Evolutionary conservation across 2,113 vertebrate genomes (phyloP), one percentile per base, ranked within the genome.

Genomic region (Rutilus rutilus): DNA sequence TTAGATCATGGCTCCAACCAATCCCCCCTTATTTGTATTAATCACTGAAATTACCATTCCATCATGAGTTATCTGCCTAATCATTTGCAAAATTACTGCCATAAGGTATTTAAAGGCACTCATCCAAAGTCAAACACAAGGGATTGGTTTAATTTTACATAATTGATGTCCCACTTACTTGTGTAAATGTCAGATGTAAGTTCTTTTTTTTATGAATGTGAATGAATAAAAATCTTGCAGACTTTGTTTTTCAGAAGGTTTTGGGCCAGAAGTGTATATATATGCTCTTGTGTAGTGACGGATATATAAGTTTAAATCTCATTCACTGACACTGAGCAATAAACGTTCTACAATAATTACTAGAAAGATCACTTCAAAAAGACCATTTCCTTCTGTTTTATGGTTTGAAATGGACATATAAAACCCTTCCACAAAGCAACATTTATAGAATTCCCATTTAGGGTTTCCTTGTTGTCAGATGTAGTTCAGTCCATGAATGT

Each of bases 121-220:
- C 50, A 77, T 77, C 45, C 75, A 77, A 77, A 77, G 75, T 47
- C 75, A 77, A 77, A 77, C 75, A 77, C 75, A 77, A 54, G 75
- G 50, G 75, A 77, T 77, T 77, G 75, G 45, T 54, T 77, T 77
- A 77, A 54, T 50, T 81, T 64, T 45, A 65, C 78, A 81, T 81
- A 47, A 64, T 65, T 64, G 23, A 62, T 81, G 78, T 64, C 57
- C 57, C 39, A 81, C 57, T 81, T 81, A 64, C 36, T 80, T 81
- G 77, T 39, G 54, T 78, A 60, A 78, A 60, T 78, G 77, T 64
- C 78, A 81, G 78, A 19, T 81, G 78, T 64, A 45, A 54, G 27
- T 77, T 50, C 17, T 54, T 54, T 76, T 42, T 42, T 77, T 54
- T 33, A 77, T 0, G 1, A 54, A 77, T 4, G 4, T 54, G 27